These are phyloP conservation scores for Panulirus ornatus DNA, from an alignment of 1,140 invertebrate species.

Conservation along the genomic window DNA sequence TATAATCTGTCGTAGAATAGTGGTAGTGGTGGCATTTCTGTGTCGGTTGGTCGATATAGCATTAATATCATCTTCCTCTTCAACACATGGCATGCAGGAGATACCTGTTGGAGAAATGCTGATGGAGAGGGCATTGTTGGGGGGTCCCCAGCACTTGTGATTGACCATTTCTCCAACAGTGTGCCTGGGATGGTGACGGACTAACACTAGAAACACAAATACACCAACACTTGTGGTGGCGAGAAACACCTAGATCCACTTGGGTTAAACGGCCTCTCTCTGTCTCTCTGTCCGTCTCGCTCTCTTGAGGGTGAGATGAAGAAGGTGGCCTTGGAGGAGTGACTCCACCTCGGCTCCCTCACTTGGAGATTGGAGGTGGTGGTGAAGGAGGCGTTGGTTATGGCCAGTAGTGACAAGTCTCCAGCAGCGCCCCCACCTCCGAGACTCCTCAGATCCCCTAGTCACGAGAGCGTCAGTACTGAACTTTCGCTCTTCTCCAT, in stretches of 20 bases:
- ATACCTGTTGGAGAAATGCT: background rate
- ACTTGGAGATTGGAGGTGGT: background rate
- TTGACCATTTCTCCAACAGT: background rate
- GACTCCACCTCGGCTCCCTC: background rate
- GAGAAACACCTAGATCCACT: too few relatives aligned
- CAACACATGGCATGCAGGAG: background rate
- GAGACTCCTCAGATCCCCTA: conserved; percentile 84
- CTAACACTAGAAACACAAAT: too few relatives aligned
- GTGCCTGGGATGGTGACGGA: background rate
- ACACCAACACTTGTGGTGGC: too few relatives aligned
- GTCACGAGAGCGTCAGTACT: conserved; percentile 89
- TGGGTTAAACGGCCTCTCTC: too few relatives aligned
- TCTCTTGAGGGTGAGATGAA: background rate
- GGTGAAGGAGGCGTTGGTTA: conserved; percentile 31
- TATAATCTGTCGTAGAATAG: background rate
- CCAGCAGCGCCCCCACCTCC: conserved; percentile 24
- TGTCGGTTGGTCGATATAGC: too few relatives aligned
- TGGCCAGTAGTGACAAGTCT: conserved; percentile 1
- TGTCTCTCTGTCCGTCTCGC: too few relatives aligned
- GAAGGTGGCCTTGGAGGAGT: background rate
- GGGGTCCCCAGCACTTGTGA: background rate
- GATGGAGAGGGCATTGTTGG: background rate
- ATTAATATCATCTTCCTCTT: too few relatives aligned
- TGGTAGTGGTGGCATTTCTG: background rate
- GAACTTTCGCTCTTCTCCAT: conserved; percentile 89